These are phyloP conservation scores for Pseudorasbora parva DNA, from an alignment of 2,113 vertebrate species.

Conservation along the genomic window DNA sequence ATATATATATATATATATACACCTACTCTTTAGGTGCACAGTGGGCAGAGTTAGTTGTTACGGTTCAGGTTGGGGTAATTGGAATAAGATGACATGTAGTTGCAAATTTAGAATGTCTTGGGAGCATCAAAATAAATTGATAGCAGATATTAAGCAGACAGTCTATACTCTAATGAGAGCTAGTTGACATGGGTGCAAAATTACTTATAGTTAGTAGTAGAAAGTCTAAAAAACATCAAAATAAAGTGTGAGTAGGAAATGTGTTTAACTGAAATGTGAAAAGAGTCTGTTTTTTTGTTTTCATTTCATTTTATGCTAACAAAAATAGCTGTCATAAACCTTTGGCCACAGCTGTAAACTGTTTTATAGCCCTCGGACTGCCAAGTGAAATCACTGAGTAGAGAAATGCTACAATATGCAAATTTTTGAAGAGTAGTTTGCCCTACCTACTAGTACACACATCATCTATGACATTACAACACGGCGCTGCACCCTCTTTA, in stretches of 20 bases:
- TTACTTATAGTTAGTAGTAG: too few species aligned
- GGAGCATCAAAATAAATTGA: too few species aligned
- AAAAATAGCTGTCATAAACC: conserved; percentile 7
- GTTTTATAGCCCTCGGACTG: neutral
- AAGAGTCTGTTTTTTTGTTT: neutral
- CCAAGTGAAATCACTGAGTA: neutral
- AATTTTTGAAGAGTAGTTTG: neutral
- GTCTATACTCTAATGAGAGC: too few species aligned
- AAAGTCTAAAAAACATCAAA: too few species aligned
- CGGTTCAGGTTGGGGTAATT: too few species aligned
- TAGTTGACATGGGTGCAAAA: too few species aligned
- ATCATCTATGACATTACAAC: conserved; percentile 6
- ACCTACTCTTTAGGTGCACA: too few species aligned
- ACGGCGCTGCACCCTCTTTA: neutral
- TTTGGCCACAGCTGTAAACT: conserved; percentile 26
- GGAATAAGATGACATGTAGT: too few species aligned
- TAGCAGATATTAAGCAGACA: too few species aligned
- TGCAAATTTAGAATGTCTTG: too few species aligned
- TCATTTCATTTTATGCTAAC: neutral
- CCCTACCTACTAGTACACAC: neutral
- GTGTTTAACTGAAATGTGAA: neutral
- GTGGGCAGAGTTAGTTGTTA: too few species aligned
- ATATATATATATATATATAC: too few species aligned
- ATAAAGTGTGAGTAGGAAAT: neutral
- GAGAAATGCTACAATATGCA: neutral